These are phyloP conservation scores for Belonocnema kinseyi DNA, from an alignment of 1,140 invertebrate species.

Conservation along the genomic window DNA sequence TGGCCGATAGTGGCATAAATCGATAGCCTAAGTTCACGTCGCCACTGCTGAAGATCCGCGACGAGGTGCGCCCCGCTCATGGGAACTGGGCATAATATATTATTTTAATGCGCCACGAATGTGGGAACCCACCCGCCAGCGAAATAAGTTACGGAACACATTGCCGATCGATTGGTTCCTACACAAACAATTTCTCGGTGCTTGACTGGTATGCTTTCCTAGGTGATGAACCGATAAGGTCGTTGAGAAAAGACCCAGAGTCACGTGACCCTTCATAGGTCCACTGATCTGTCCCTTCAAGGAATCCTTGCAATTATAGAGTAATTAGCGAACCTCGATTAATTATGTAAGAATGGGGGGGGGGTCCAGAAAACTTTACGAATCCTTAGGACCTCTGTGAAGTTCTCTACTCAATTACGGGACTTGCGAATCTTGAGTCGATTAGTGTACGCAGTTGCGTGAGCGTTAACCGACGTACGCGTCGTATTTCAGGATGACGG, in stretches of 20 bases:
- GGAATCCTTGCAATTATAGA: not conserved
- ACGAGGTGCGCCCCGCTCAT: slow-evolving; percentile 35
- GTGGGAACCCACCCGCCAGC: slow-evolving; percentile 38
- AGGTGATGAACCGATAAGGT: slow-evolving; percentile 34
- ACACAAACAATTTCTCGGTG: slow-evolving; percentile 7
- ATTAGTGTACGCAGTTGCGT: too few relatives aligned
- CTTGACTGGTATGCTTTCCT: slow-evolving; percentile 33
- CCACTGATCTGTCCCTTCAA: slow-evolving; percentile 5
- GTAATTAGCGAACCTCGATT: too few relatives aligned
- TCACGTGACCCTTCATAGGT: slow-evolving; percentile 17
- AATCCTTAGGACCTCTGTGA: too few relatives aligned
- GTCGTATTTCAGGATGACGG: too few relatives aligned
- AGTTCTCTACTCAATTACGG: too few relatives aligned
- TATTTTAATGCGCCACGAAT: slow-evolving; percentile 43
- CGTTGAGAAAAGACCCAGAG: slow-evolving; percentile 23
- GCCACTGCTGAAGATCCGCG: slow-evolving; percentile 35
- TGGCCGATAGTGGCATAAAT: slow-evolving; percentile 39
- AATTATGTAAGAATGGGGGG: too few relatives aligned
- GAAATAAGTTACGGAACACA: slow-evolving; percentile 19
- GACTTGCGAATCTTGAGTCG: too few relatives aligned
- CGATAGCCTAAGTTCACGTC: slow-evolving; percentile 42
- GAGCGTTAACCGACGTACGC: too few relatives aligned
- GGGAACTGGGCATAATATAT: slow-evolving; percentile 33
- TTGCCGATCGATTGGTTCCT: slow-evolving; percentile 25
- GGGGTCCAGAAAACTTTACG: too few relatives aligned